Percentiles rank a stretch among this genome's conserved stretches.
phyloP scores from a whole-genome alignment of 2,797 vertebrate genomes.

The Chaetophractus vellerosus region DNA sequence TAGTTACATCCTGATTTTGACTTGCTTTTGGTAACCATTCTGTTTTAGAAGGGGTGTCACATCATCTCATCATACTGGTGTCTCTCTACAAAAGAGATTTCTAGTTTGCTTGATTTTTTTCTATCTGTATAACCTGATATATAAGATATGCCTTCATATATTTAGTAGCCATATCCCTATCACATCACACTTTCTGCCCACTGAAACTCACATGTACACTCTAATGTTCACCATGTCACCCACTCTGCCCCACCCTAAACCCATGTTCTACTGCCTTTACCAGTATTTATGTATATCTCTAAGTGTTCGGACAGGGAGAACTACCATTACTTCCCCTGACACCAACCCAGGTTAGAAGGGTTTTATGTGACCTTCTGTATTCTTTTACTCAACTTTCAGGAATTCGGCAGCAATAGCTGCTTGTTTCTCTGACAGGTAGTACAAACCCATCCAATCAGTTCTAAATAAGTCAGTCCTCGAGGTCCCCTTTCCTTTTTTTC shows the following conservation, averaged over 20 bases:
- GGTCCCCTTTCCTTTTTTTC: conserved; percentile 59
- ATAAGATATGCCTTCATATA: background rate
- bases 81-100: background rate
- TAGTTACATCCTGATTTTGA: background rate
- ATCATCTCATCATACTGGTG: background rate
- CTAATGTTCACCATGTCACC: background rate
- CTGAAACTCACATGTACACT: background rate
- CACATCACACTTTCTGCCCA: background rate
- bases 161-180: background rate
- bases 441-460: conserved; percentile 43
- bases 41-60: background rate
- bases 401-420: conserved; percentile 37
- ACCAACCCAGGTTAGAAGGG: background rate
- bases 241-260: background rate
- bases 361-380: background rate
- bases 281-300: background rate
- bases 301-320: background rate
- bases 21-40: background rate
- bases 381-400: conserved; percentile 51
- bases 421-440: conserved; percentile 52
- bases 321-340: background rate
- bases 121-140: background rate
- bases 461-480: conserved; percentile 27
- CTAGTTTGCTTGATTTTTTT: background rate
- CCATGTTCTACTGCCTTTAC: background rate